Percentiles rank a stretch among this genome's conserved stretches.
phyloP scores from a whole-genome alignment of 2,113 vertebrate species.

The Gymnocephalus cernua region DNA sequence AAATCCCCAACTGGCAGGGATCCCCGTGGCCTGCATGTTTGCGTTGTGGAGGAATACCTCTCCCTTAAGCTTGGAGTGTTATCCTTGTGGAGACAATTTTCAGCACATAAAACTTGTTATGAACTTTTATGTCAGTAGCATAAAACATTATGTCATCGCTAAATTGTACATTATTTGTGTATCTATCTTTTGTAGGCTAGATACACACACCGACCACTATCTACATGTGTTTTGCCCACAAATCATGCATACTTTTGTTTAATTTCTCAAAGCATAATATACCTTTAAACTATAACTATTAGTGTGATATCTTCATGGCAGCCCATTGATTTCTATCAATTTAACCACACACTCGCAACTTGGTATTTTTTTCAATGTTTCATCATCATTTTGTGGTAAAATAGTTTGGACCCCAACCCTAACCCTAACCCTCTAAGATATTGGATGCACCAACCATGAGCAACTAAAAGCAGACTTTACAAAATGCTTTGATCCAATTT shows the following conservation, averaged over 20 bases:
- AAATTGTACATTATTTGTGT: not conserved
- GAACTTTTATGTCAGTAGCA: not conserved
- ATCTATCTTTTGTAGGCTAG: not conserved
- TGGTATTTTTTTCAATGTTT: not conserved
- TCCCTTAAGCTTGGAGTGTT: not conserved
- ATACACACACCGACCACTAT: not conserved
- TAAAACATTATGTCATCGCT: not conserved
- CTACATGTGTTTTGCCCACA: not conserved
- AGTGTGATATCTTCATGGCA: not conserved
- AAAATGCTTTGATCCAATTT: not conserved
- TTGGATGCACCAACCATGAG: not conserved
- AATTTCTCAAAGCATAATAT: not conserved
- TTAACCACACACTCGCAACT: not conserved
- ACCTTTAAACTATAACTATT: no score
- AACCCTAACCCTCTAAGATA: no score
- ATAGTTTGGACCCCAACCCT: not conserved
- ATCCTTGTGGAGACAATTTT: not conserved
- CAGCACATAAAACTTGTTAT: not conserved
- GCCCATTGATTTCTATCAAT: not conserved
- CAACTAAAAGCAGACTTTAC: not conserved
- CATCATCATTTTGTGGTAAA: not conserved
- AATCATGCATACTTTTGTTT: not conserved
- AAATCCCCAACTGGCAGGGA: conserved; percentile 58
- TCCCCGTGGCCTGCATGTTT: conserved; percentile 33
- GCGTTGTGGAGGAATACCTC: conserved; percentile 28